Percentiles rank a stretch among this genome's conserved stretches.
Conservation (phyloP, 2,113 vertebrate genomes). For the Ailuropoda melanoleuca region DNA sequence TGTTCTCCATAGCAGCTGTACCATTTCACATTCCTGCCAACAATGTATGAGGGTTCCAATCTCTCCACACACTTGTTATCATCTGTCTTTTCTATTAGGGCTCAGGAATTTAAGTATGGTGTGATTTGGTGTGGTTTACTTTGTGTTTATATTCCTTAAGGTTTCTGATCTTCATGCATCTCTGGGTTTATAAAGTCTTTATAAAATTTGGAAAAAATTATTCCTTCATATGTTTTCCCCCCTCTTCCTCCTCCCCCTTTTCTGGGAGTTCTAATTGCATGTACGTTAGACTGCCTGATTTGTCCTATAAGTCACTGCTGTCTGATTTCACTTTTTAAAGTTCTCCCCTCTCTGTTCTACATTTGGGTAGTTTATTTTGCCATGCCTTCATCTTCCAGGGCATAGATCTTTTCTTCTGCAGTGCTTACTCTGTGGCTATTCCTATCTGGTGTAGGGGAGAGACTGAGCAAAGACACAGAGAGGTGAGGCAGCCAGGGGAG, state of each 20-base stretch:
- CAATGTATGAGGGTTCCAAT: neutral
- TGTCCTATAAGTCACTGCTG: neutral
- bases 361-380: neutral
- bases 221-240: neutral
- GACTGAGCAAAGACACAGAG: neutral
- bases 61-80: neutral
- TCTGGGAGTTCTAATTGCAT: neutral
- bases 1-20: neutral
- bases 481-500: fast-evolving
- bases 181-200: neutral
- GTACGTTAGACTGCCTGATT: neutral
- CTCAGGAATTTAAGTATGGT: neutral
- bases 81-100: neutral
- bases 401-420: neutral
- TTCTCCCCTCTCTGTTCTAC: neutral
- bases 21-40: neutral
- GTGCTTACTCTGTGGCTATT: neutral
- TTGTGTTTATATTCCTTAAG: neutral
- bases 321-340: neutral
- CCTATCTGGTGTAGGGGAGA: neutral
- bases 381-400: neutral
- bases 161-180: neutral
- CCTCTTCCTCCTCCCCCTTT: no score
- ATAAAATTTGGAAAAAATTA: neutral
- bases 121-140: neutral